Percentiles rank a stretch among this genome's conserved stretches.
phyloP scores from a whole-genome alignment of 2,888 invertebrate genomes.

The Callyntrura guangdongensis region DNA sequence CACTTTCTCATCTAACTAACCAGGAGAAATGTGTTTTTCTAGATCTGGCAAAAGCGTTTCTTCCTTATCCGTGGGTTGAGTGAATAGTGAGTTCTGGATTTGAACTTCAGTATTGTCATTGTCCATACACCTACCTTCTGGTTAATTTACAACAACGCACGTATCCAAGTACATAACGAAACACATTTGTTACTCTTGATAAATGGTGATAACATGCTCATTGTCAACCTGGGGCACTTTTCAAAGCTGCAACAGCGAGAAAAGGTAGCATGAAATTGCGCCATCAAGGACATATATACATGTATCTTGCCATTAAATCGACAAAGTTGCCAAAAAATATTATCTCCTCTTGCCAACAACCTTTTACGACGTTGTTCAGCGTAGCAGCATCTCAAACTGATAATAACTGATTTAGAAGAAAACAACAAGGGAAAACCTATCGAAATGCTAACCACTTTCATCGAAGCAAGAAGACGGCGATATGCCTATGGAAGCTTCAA shows the following conservation, averaged over 20 bases:
- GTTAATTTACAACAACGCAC: neutral
- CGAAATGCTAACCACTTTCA: neutral
- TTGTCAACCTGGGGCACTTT: constrained; percentile 38
- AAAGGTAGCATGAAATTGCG: neutral
- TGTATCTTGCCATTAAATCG: constrained; percentile 6
- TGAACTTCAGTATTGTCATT: too few relatives aligned
- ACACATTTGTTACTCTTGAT: constrained; percentile 32
- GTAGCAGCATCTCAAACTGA: constrained; percentile 5
- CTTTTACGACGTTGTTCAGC: neutral
- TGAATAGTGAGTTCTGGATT: too few relatives aligned
- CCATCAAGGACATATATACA: neutral
- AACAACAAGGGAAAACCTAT: constrained; percentile 23
- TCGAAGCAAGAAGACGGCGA: too few relatives aligned
- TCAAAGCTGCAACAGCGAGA: neutral
- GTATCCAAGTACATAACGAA: constrained; percentile 9
- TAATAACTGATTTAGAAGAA: constrained; percentile 51
- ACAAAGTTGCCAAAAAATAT: constrained; percentile 32
- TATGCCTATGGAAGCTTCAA: too few relatives aligned
- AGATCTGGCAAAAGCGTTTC: too few relatives aligned
- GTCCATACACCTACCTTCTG: too few relatives aligned
- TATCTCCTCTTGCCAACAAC: constrained; percentile 20
- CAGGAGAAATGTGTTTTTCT: too few relatives aligned
- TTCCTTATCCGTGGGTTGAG: too few relatives aligned
- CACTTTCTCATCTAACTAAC: too few relatives aligned
- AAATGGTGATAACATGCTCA: constrained; percentile 9